Evolutionary conservation across 2,113 vertebrate genomes (phyloP).

Genomic region (Misgurnus mizolepis): DNA sequence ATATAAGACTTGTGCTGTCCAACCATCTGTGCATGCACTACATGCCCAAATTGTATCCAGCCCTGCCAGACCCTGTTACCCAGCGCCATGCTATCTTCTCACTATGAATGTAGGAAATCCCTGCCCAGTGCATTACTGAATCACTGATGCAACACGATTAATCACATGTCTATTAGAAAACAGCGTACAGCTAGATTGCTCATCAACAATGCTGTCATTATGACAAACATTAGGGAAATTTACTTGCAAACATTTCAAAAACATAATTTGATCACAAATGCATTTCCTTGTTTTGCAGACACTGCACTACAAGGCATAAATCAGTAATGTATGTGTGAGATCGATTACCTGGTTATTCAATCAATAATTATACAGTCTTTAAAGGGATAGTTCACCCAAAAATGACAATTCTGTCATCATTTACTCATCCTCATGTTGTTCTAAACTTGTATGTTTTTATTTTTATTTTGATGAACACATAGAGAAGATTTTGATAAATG

Average conservation of each 20-base stretch:
- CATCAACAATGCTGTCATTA: slow-evolving; percentile 22
- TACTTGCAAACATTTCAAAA: not conserved
- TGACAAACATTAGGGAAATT: not conserved
- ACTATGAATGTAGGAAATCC: slow-evolving; percentile 41
- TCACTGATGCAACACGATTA: slow-evolving; percentile 17
- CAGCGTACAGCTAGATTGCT: slow-evolving; percentile 27
- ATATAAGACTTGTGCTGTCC: slow-evolving; percentile 9
- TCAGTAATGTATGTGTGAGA: slow-evolving; percentile 1
- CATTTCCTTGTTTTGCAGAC: not conserved
- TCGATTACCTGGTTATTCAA: not conserved
- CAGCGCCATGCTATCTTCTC: slow-evolving; percentile 43
- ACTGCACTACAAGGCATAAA: not conserved
- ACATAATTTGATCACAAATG: not conserved
- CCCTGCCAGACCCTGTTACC: slow-evolving; percentile 48
- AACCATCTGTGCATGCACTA: slow-evolving; percentile 44
- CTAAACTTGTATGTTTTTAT: too few species aligned
- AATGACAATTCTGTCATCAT: too few species aligned
- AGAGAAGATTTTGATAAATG: too few species aligned
- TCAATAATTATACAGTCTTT: too few species aligned
- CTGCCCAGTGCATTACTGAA: slow-evolving; percentile 34
- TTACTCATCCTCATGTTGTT: too few species aligned
- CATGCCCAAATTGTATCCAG: slow-evolving; percentile 39
- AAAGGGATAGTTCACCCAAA: too few species aligned
- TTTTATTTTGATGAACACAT: too few species aligned
- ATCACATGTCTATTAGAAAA: slow-evolving; percentile 36